phyloP scores from a whole-genome alignment of 1,140 invertebrate species.

The Lepidurus arcticus region DNA sequence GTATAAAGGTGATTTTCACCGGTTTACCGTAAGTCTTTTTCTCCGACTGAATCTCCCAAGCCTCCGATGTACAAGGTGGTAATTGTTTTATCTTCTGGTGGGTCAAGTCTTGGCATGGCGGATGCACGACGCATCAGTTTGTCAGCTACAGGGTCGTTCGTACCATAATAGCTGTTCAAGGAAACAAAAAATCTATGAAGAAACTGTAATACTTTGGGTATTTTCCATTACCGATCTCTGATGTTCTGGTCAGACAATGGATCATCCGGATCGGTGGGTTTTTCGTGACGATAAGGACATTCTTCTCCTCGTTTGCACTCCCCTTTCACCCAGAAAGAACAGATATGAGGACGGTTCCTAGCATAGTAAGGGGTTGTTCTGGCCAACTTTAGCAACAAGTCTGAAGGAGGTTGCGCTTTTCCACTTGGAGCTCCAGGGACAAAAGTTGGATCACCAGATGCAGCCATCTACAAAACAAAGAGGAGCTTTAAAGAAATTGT shows the following conservation, averaged over 20 bases:
- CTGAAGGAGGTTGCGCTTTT: constrained; percentile 54
- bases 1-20: constrained; percentile 26
- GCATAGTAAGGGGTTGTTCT: constrained; percentile 98
- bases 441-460: constrained; percentile 45
- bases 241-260: constrained; percentile 99
- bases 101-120: constrained; percentile 87
- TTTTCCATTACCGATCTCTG: constrained; percentile 66
- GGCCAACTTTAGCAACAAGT: constrained; percentile 89
- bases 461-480: constrained; percentile 42
- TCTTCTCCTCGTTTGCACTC: constrained; percentile 98
- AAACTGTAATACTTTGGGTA: background rate
- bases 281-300: constrained; percentile 98
- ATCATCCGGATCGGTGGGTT: constrained; percentile 98
- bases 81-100: constrained; percentile 92
- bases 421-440: constrained; percentile 48
- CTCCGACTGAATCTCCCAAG: constrained; percentile 77
- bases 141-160: constrained; percentile 97
- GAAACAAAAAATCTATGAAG: background rate
- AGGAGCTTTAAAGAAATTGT: constrained; percentile 2
- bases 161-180: constrained; percentile 76
- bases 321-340: constrained; percentile 99
- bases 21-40: constrained; percentile 73
- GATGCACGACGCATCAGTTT: constrained; percentile 90
- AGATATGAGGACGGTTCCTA: constrained; percentile 96
- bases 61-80: constrained; percentile 96